Base-by-base conservation (phyloP, 2,113 vertebrate genomes). In the Syngnathus scovelli region DNA sequence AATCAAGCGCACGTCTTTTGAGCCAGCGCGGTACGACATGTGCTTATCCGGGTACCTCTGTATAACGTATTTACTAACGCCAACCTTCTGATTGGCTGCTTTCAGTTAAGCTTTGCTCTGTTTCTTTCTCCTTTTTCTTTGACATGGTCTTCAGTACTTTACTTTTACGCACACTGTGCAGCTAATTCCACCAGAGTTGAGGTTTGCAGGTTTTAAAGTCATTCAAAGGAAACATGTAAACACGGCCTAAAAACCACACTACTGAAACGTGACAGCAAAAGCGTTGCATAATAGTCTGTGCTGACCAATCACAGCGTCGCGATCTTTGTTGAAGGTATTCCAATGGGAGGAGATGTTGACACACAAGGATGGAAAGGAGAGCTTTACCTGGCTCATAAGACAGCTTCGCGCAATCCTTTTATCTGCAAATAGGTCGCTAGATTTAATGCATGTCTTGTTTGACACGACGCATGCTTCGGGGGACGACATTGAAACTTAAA, bases 21-120 rank as follows among this genome's bases (percentile, higher is more conserved):
- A 54, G 41, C 4, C 37, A 38, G 13, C 51, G 72, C 78, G 67
- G 72, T 38, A 0, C 2, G 1, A 19, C 85, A 87, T 71, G 89
- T 91, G 90, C 52, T 69, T 71, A 90, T 90, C 87, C 90, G 90
- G 88, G 90, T 86, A 71, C 59, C 83, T 52, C 9, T 21, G 0
- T 33, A 4, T 33, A 54, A 9, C 0, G 19, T 68, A 15, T 78
- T 80, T 78, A 51, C 6, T 19, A 19, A 19, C 19, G 0, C 8
- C 0, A 23, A 49, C 1, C 19, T 6, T 46, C n/a, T 1, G 21
- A 61, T 66, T 61, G 54, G 70, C 44, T 58, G 56, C 19, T 3
- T 52, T 18, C 41, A 39, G 38, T 5, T 0, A 11, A 0, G 7
- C 5, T 7, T 75, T 60, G 18, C 12, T 0, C 0, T 1, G 0